Percentiles rank a stretch among this genome's conserved stretches.
Conservation (phyloP, 2,888 invertebrate species). For the Parapristionchus giblindavisi region DNA sequence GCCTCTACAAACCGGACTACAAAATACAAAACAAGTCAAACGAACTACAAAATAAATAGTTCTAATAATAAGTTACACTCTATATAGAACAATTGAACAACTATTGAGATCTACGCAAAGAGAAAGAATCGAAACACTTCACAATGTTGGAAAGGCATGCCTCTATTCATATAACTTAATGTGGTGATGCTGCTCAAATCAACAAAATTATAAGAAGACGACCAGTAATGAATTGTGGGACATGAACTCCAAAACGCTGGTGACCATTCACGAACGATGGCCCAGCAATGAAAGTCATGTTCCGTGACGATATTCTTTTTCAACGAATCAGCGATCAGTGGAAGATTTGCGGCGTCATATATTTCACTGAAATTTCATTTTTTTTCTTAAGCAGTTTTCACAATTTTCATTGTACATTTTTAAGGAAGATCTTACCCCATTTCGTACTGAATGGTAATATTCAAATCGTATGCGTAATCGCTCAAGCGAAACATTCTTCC, state of each 20-base stretch:
- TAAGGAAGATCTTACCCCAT: neutral
- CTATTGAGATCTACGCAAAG: slow-evolving; percentile 5
- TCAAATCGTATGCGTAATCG: neutral
- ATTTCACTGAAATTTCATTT: slow-evolving; percentile 3
- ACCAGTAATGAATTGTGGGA: slow-evolving; percentile 1
- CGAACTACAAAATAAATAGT: no score
- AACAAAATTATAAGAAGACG: neutral
- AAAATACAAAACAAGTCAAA: no score
- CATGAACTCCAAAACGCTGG: neutral
- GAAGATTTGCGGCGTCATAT: neutral
- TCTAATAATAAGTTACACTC: no score
- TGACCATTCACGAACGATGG: slow-evolving; percentile 19
- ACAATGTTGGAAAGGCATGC: neutral
- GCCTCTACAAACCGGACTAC: no score
- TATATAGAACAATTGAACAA: slow-evolving; percentile 21
- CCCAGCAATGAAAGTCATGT: slow-evolving; percentile 21
- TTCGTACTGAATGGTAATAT: slow-evolving; percentile 14
- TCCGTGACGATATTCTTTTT: slow-evolving; percentile 1
- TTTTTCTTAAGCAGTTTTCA: neutral
- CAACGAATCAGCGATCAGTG: slow-evolving; percentile 1
- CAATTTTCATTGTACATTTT: neutral
- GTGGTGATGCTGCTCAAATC: slow-evolving; percentile 13
- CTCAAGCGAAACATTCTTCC: neutral
- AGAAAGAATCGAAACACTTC: neutral
- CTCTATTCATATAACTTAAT: slow-evolving; percentile 10